phyloP scores from a whole-genome alignment of 1,140 invertebrate genomes.

The Apis cerana region DNA sequence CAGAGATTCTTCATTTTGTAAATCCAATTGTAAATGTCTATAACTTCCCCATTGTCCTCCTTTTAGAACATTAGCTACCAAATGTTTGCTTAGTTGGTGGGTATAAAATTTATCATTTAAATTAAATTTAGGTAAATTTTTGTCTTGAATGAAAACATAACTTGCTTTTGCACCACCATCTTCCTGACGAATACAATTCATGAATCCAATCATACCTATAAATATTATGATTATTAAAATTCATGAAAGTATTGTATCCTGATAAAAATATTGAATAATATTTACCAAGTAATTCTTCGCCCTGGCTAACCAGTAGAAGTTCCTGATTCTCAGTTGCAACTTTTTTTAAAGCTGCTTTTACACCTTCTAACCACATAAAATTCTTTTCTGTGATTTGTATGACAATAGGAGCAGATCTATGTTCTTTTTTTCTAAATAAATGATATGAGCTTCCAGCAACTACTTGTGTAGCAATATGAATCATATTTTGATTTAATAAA shows the following conservation, averaged over 20 bases:
- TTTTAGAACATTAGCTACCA: constrained; percentile 92
- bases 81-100: constrained; percentile 87
- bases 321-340: constrained; percentile 83
- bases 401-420: constrained; percentile 78
- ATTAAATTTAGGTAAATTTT: constrained; percentile 84
- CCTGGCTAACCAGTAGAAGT: constrained; percentile 87
- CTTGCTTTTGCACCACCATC: constrained; percentile 89
- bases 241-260: background rate
- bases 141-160: constrained; percentile 86
- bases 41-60: constrained; percentile 92
- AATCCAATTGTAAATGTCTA: constrained; percentile 88
- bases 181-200: constrained; percentile 94
- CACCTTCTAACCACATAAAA: constrained; percentile 90
- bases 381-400: constrained; percentile 86
- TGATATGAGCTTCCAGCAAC: constrained; percentile 83
- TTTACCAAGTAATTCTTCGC: constrained; percentile 82
- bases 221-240: constrained; percentile 13
- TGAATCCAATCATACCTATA: constrained; percentile 91
- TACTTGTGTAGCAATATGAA: constrained; percentile 81
- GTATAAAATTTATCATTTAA: constrained; percentile 82
- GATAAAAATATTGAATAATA: background rate
- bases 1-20: constrained; percentile 82
- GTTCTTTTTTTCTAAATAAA: constrained; percentile 82
- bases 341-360: constrained; percentile 87
- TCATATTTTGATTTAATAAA: constrained; percentile 76